Percentiles rank a stretch among this genome's conserved stretches.
Evolutionary conservation across 2,113 vertebrate genomes (phyloP).

Genomic region (Cavia aperea): DNA sequence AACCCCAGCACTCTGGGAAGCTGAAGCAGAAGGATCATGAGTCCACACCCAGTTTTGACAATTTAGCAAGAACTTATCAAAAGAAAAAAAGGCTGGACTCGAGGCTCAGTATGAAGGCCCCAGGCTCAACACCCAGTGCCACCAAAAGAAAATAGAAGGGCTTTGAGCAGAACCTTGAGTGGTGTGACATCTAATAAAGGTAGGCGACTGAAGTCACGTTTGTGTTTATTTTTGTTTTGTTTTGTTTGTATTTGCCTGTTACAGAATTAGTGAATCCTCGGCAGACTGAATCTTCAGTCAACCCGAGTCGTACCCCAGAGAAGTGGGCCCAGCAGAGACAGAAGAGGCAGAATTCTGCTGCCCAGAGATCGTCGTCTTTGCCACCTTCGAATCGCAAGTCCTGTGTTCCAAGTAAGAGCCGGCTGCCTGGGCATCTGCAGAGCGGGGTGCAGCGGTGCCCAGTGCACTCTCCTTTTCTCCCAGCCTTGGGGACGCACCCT

Average conservation of each 20-base stretch:
- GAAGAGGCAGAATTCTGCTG: slow-evolving; percentile 81
- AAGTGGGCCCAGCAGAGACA: slow-evolving; percentile 77
- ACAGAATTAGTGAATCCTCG: slow-evolving; percentile 78
- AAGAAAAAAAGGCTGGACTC: not conserved
- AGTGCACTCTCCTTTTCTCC: not conserved
- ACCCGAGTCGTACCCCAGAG: slow-evolving; percentile 76
- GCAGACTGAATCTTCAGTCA: slow-evolving; percentile 74
- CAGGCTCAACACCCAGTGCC: not conserved
- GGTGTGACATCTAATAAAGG: not conserved
- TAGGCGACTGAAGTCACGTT: not conserved
- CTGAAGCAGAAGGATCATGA: not conserved
- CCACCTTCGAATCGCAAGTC: slow-evolving; percentile 85
- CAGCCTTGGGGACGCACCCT: not conserved
- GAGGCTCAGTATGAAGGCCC: not conserved
- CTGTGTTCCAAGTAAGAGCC: slow-evolving; percentile 82
- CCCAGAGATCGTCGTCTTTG: slow-evolving; percentile 89
- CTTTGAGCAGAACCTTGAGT: not conserved
- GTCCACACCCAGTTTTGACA: not conserved
- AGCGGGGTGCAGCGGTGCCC: not conserved
- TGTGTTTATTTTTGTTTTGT: not conserved
- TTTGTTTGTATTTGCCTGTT: slow-evolving; percentile 17
- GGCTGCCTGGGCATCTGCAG: not conserved
- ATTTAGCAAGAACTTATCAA: not conserved
- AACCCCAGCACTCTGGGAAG: not conserved
- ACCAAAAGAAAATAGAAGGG: not conserved